Evolutionary conservation across 1,140 invertebrate genomes (phyloP).

Genomic region (Calycopis cecrops): DNA sequence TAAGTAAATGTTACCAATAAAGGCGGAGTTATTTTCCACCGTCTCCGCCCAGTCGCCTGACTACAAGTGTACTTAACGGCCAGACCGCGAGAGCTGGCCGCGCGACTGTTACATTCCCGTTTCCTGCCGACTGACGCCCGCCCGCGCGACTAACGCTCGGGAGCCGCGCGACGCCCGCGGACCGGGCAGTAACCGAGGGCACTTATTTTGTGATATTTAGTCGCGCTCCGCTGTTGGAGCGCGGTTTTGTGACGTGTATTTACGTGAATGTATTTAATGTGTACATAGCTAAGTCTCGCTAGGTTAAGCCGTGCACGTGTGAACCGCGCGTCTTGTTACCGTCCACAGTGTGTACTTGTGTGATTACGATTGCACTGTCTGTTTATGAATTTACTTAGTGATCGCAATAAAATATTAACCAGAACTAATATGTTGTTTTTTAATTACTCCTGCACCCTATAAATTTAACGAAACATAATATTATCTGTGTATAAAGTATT

Average conservation of each 20-base stretch:
- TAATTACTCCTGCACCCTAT: neutral
- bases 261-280: constrained; percentile 7
- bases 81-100: too few relatives aligned
- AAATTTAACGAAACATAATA: too few relatives aligned
- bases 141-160: too few relatives aligned
- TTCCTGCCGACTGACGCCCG: neutral
- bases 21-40: too few relatives aligned
- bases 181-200: neutral
- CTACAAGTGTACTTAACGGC: too few relatives aligned
- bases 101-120: constrained; percentile 1
- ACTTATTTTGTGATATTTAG: constrained; percentile 31
- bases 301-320: constrained; percentile 23
- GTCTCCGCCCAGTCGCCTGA: too few relatives aligned
- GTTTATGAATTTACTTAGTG: constrained; percentile 30
- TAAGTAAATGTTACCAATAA: too few relatives aligned
- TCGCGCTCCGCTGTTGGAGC: constrained; percentile 12
- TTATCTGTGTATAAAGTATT: too few relatives aligned
- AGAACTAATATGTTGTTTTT: neutral
- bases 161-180: neutral
- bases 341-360: constrained; percentile 26
- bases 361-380: constrained; percentile 23
- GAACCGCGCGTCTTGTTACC: constrained; percentile 27
- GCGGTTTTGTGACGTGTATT: constrained; percentile 5
- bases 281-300: constrained; percentile 16
- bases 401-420: constrained; percentile 24